Base-by-base conservation (phyloP, 2,113 vertebrate genomes). In the Stictonetta naevosa region DNA sequence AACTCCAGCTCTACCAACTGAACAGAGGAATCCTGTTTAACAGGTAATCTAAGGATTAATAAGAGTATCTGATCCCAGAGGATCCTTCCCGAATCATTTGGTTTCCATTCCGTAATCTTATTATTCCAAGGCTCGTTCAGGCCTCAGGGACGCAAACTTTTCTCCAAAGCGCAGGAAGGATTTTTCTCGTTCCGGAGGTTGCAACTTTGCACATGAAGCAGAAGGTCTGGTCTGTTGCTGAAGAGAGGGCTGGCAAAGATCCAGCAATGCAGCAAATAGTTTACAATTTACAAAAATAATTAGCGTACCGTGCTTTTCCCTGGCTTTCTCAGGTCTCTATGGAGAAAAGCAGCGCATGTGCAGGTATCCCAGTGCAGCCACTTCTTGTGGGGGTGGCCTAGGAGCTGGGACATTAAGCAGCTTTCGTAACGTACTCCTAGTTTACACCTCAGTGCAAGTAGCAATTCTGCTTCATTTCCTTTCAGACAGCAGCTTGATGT, bases 301-400 rank as follows among this genome's bases (percentile, higher is more conserved):
- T 1, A 7, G 8, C n/a, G 36, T 10, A 46, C 25, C 22, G 1
- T 34, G 0, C 5, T n/a, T 62, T 13, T 10, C 40, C n/a, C 67
- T 40, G 52, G 31, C 29, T 22, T 20, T 50, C 71, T n/a, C 34
- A 13, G 72, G 38, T 42, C 80, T 19, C 42, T 5, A 3, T 11
- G 12, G 63, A 34, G 63, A 44, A 44, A 20, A 23, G 60, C 59
- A 23, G 67, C 3, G 55, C 3, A 28, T 77, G 3, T 12, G 26
- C 18, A 46, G 60, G 15, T 53, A 33, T 28, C 82, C 60, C 72
- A 22, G 71, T 33, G 60, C 84, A 77, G 55, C 68, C 80, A 13
- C 59, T 1, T 5, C 71, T 58, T 5, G 1, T 1, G 1, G 56
- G 1, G 15, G 23, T 44, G 64, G 33, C 52, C 14, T 9, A 8